These are phyloP conservation scores for Sterna hirundo DNA, from an alignment of 2,113 vertebrate species.

Conservation along the genomic window DNA sequence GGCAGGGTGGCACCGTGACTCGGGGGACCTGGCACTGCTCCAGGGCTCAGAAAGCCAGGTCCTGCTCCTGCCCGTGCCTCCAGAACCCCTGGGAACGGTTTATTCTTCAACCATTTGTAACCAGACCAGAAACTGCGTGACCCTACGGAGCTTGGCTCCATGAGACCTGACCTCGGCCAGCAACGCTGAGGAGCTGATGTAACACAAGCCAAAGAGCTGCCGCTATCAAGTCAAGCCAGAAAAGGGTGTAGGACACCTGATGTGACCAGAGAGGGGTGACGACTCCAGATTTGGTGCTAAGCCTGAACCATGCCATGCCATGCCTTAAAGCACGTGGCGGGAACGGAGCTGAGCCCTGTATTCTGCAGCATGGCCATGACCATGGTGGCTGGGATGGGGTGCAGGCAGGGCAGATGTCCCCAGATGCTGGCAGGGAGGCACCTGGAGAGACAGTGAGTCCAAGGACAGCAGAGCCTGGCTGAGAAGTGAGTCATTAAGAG, in stretches of 20 bases:
- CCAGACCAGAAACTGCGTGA: neutral
- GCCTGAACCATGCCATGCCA: neutral
- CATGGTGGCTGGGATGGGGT: rapidly evolving
- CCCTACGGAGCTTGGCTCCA: neutral
- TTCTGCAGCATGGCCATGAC: neutral
- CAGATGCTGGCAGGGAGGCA: rapidly evolving
- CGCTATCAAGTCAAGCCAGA: rapidly evolving
- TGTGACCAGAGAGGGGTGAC: neutral
- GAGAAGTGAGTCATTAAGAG: neutral
- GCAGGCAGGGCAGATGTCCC: neutral
- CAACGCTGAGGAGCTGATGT: neutral
- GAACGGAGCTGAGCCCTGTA: neutral
- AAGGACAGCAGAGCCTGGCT: neutral
- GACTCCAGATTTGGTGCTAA: neutral
- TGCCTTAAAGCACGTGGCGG: rapidly evolving
- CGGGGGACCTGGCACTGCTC: rapidly evolving
- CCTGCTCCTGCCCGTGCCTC: neutral
- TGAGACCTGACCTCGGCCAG: neutral
- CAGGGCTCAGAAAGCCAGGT: neutral
- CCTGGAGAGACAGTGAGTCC: neutral
- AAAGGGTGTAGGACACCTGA: rapidly evolving
- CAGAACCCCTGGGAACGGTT: neutral
- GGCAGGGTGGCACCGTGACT: rapidly evolving
- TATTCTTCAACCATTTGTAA: neutral
- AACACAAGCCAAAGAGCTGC: neutral